Percentiles rank a stretch among this genome's conserved stretches.
Conservation (phyloP, 2,113 vertebrate genomes). For the Anhinga anhinga region DNA sequence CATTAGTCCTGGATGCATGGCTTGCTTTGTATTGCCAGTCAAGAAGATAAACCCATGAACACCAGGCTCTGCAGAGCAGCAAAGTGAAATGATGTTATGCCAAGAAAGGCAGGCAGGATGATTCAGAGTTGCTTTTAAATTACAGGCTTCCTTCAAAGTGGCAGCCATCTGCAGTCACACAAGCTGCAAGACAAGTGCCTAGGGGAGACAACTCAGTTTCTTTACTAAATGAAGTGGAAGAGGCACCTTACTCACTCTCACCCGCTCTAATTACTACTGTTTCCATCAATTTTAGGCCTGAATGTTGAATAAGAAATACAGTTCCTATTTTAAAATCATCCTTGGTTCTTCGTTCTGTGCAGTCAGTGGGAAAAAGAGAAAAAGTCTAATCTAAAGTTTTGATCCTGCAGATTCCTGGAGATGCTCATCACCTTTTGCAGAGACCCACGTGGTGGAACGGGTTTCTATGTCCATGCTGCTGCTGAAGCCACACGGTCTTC, state of each 20-base stretch:
- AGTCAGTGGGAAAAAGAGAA: neutral
- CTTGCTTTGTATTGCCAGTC: neutral
- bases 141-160: neutral
- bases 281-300: neutral
- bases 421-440: neutral
- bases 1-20: neutral
- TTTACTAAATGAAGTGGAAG: slow-evolving; percentile 31
- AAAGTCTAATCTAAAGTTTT: neutral
- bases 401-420: neutral
- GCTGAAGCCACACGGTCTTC: neutral
- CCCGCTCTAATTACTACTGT: neutral
- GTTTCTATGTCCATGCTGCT: neutral
- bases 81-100: neutral
- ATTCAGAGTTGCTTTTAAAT: slow-evolving; percentile 32
- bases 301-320: slow-evolving; percentile 14
- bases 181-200: neutral
- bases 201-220: slow-evolving; percentile 8
- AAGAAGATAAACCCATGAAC: neutral
- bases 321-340: neutral
- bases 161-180: slow-evolving; percentile 25
- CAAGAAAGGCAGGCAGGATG: slow-evolving; percentile 25
- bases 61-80: neutral
- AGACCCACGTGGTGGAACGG: rapidly evolving
- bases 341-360: neutral
- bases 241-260: slow-evolving; percentile 12